Conservation (phyloP, 1,140 invertebrate species). For the Tetragonula clypearis region DNA sequence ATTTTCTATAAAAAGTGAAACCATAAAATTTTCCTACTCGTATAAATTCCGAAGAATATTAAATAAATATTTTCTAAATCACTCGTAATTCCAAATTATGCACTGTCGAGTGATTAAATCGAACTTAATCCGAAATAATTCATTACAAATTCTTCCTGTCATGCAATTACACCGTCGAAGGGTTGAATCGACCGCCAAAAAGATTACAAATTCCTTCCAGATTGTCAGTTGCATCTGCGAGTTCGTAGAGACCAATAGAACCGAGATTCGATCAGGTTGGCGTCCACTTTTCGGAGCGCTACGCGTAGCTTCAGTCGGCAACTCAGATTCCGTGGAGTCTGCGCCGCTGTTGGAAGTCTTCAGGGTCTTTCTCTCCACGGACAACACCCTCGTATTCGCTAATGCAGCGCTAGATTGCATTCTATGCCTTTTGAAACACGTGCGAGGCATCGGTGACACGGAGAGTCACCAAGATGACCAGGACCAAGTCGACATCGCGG, state of each 20-base stretch:
- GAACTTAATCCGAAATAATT: too few species aligned
- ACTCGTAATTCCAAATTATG: too few species aligned
- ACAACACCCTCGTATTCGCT: conserved; percentile 95
- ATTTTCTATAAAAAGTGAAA: neutral
- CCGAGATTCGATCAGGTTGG: conserved; percentile 97
- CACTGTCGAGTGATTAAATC: too few species aligned
- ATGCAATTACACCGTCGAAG: neutral
- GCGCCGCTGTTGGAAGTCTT: conserved; percentile 95
- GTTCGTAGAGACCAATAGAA: conserved; percentile 95
- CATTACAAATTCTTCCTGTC: too few species aligned
- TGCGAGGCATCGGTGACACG: conserved; percentile 83
- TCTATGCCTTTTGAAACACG: conserved; percentile 90
- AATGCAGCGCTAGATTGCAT: conserved; percentile 97
- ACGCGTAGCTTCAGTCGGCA: conserved; percentile 88
- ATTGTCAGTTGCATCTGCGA: conserved; percentile 97
- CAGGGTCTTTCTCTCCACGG: conserved; percentile 94
- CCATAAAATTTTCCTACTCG: neutral
- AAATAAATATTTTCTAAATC: neutral
- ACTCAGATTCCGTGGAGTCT: conserved; percentile 82
- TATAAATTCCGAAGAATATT: too few species aligned
- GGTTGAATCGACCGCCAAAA: neutral
- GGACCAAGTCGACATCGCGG: conserved; percentile 65
- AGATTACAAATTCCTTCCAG: conserved; percentile 80
- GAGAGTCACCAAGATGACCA: conserved; percentile 69
- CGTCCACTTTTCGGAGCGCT: conserved; percentile 94